These are phyloP conservation scores for Triplophysa siluroides DNA, from an alignment of 2,113 vertebrate species.

Conservation along the genomic window DNA sequence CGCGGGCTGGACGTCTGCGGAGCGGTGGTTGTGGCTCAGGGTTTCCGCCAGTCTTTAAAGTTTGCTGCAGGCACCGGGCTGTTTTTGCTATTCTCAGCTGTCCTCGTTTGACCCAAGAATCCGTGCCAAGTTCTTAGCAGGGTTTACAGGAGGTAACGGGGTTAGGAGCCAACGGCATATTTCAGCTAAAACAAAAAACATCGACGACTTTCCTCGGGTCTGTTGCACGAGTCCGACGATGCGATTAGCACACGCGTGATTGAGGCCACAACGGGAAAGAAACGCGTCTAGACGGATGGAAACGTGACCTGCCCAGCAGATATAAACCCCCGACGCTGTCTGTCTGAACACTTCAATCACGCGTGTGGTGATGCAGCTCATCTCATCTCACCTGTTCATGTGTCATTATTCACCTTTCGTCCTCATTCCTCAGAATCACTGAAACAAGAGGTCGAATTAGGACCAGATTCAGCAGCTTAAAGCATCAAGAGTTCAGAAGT, in stretches of 20 bases:
- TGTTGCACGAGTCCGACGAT: not conserved
- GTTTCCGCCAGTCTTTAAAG: constrained; percentile 61
- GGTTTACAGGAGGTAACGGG: constrained; percentile 68
- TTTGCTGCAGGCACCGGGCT: constrained; percentile 69
- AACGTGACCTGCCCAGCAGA: too few species aligned
- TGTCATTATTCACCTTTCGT: not conserved
- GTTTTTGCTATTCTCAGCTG: constrained; percentile 74
- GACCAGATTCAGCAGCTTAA: not conserved
- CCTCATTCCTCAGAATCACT: not conserved
- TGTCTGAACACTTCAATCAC: too few species aligned
- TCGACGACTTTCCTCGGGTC: constrained; percentile 10
- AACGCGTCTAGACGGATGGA: not conserved
- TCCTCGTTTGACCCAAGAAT: constrained; percentile 69
- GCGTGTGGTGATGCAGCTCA: too few species aligned
- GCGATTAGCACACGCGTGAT: not conserved
- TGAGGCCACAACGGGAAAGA: not conserved
- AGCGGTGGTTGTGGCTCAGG: constrained; percentile 60
- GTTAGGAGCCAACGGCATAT: constrained; percentile 63
- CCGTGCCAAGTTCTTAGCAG: constrained; percentile 70
- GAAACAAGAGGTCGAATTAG: not conserved
- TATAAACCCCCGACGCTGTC: too few species aligned
- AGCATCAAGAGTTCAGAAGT: not conserved
- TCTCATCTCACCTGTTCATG: too few species aligned
- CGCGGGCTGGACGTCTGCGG: not conserved
- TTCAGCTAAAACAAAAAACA: constrained; percentile 40